phyloP scores from a whole-genome alignment of 1,140 invertebrate species.

The Orchesella cincta region DNA sequence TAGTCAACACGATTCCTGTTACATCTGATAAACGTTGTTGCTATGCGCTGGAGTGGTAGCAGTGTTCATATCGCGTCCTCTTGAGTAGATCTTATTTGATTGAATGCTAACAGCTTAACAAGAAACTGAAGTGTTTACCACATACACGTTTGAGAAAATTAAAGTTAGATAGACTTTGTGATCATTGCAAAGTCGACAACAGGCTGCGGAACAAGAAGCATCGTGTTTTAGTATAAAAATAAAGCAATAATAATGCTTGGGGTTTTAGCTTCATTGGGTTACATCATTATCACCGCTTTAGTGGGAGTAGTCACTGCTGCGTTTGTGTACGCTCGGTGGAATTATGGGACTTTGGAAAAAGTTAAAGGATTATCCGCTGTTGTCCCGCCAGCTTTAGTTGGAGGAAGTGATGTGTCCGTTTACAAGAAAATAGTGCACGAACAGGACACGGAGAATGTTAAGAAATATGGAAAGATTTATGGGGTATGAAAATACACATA shows the following conservation, averaged over 20 bases:
- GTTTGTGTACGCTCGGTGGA: constrained; percentile 37
- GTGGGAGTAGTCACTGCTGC: constrained; percentile 3
- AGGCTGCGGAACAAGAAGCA: too few relatives aligned
- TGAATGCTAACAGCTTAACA: too few relatives aligned
- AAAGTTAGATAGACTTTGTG: too few relatives aligned
- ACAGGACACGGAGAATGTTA: constrained; percentile 30
- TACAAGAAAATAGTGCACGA: constrained; percentile 35
- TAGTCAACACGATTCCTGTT: too few relatives aligned
- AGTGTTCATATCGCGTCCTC: too few relatives aligned
- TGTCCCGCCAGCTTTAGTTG: constrained; percentile 37
- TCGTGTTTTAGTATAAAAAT: too few relatives aligned
- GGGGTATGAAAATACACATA: constrained; percentile 43
- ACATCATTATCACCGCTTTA: constrained; percentile 1
- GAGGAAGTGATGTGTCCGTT: constrained; percentile 29
- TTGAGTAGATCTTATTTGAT: too few relatives aligned
- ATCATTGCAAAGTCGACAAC: too few relatives aligned
- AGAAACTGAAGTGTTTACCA: too few relatives aligned
- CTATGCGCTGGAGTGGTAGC: too few relatives aligned
- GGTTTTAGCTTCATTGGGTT: background rate
- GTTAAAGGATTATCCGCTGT: constrained; percentile 38
- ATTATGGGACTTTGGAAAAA: constrained; percentile 41
- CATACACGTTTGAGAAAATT: too few relatives aligned
- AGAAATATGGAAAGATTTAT: constrained; percentile 41
- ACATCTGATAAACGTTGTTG: too few relatives aligned
- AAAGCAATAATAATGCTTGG: constrained; percentile 15